phyloP scores from a whole-genome alignment of 2,888 invertebrate species.

The Cactoblastis cactorum region DNA sequence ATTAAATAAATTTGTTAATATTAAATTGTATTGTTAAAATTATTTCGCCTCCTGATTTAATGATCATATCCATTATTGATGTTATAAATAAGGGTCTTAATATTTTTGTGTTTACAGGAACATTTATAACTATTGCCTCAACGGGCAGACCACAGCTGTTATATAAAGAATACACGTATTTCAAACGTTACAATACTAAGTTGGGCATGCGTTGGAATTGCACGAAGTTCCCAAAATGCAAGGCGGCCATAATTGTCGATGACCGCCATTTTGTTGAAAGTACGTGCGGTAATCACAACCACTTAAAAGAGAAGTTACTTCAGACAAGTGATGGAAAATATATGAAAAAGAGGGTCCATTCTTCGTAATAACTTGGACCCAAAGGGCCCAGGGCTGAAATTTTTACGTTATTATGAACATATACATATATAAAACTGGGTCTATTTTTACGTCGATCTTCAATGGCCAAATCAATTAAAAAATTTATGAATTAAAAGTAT shows the following conservation, averaged over 20 bases:
- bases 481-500: no score
- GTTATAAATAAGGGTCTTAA: neutral
- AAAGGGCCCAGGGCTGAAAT: no score
- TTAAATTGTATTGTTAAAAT: no score
- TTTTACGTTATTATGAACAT: no score
- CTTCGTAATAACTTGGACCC: no score
- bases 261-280: slow-evolving; percentile 15
- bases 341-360: no score
- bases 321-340: slow-evolving; percentile 26
- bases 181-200: slow-evolving; percentile 22
- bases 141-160: slow-evolving; percentile 28
- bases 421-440: no score
- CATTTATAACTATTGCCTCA: slow-evolving; percentile 21
- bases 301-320: slow-evolving; percentile 20
- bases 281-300: slow-evolving; percentile 24
- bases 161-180: slow-evolving; percentile 31
- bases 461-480: no score
- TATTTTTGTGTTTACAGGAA: slow-evolving; percentile 20
- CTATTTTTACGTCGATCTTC: no score
- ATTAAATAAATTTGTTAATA: neutral
- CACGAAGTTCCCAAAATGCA: slow-evolving; percentile 33
- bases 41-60: no score
- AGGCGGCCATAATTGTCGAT: slow-evolving; percentile 25
- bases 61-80: no score
- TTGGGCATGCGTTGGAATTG: slow-evolving; percentile 32